Evolutionary conservation across 2,888 invertebrate species (phyloP).

Genomic region (Conus canariensis): DNA sequence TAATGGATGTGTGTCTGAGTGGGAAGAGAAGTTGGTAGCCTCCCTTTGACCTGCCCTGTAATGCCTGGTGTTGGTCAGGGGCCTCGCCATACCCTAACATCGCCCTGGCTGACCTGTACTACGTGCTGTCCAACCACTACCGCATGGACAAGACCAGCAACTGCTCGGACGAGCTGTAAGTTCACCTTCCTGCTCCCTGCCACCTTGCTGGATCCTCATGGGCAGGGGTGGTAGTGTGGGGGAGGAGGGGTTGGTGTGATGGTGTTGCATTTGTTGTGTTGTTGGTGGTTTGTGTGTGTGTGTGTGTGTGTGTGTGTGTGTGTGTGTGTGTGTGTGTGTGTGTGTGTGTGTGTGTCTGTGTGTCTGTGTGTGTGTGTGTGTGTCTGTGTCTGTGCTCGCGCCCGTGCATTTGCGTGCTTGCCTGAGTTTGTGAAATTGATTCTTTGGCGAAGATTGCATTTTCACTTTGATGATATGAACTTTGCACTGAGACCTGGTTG

Average conservation of each 20-base stretch:
- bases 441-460: not conserved
- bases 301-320: not conserved
- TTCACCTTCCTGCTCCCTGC: slow-evolving; percentile 23
- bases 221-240: not conserved
- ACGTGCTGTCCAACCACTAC: slow-evolving; percentile 73
- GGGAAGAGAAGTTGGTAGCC: too few species aligned
- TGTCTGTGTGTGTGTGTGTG: not conserved
- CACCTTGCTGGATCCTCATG: not conserved
- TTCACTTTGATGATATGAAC: too few species aligned
- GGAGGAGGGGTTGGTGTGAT: not conserved
- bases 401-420: not conserved
- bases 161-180: slow-evolving; percentile 77
- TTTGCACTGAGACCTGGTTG: too few species aligned
- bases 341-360: too few species aligned
- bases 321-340: not conserved
- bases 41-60: too few species aligned
- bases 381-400: not conserved
- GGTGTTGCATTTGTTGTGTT: not conserved
- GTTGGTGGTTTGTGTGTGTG: not conserved
- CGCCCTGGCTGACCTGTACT: slow-evolving; percentile 74
- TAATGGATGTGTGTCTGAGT: too few species aligned
- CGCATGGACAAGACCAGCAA: slow-evolving; percentile 76
- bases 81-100: slow-evolving; percentile 75
- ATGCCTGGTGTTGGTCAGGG: slow-evolving; percentile 57
- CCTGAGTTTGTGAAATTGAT: not conserved